Conservation (phyloP, 1,140 invertebrate species). For the Onthophagus taurus region DNA sequence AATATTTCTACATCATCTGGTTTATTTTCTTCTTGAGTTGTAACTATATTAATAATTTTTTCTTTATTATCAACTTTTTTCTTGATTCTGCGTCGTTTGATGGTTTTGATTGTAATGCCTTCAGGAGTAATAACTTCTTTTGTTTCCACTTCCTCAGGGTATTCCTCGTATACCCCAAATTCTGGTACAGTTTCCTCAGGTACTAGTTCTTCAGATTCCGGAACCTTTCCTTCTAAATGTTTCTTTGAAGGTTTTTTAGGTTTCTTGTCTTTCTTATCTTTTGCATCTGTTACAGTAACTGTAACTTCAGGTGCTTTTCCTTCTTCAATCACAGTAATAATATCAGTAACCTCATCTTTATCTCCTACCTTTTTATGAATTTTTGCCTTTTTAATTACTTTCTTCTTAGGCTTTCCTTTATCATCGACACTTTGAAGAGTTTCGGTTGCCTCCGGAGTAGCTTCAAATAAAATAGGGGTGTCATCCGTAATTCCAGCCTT, state of each 20-base stretch:
- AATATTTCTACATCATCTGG: conserved; percentile 24
- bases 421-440: conserved; percentile 31
- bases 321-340: conserved; percentile 40
- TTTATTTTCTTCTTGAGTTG: conserved; percentile 33
- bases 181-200: conserved; percentile 25
- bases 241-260: conserved; percentile 7
- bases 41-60: conserved; percentile 31
- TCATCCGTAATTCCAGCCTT: conserved; percentile 31
- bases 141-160: conserved; percentile 18
- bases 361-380: conserved; percentile 38
- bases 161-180: conserved; percentile 19
- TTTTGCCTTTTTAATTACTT: conserved; percentile 29
- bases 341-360: conserved; percentile 39
- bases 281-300: conserved; percentile 23
- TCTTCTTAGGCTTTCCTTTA: conserved; percentile 29
- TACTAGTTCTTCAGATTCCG: conserved; percentile 23
- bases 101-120: conserved; percentile 28
- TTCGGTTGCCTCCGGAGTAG: conserved; percentile 31
- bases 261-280: conserved; percentile 6
- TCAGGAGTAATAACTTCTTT: conserved; percentile 18
- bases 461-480: conserved; percentile 24
- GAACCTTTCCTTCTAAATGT: conserved; percentile 19
- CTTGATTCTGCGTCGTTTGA: conserved; percentile 27
- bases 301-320: conserved; percentile 30
- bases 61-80: conserved; percentile 25